phyloP scores from a whole-genome alignment of 2,888 invertebrate genomes.

The Therioaphis trifolii region DNA sequence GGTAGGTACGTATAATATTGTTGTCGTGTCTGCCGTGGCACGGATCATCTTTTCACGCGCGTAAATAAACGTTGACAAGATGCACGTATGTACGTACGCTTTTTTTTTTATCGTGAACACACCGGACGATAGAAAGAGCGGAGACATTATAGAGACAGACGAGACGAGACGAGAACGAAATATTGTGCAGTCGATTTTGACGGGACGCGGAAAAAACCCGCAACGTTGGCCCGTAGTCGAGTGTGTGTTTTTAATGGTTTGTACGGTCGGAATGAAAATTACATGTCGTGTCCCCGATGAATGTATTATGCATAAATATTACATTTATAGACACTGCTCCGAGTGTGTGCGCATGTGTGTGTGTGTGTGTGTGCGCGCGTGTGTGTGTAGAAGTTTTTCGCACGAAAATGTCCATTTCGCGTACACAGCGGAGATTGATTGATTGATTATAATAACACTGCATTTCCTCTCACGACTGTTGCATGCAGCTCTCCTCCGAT shows the following conservation, averaged over 20 bases:
- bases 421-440: constrained; percentile 3
- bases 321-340: too few relatives aligned
- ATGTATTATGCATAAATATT: too few relatives aligned
- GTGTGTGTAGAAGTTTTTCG: not conserved
- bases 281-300: too few relatives aligned
- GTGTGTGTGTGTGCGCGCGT: not conserved
- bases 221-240: too few relatives aligned
- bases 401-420: constrained; percentile 1
- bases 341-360: too few relatives aligned
- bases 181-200: not conserved
- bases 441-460: constrained; percentile 2
- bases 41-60: not conserved
- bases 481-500: too few relatives aligned
- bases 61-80: not conserved
- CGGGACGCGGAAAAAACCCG: too few relatives aligned
- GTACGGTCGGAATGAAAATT: too few relatives aligned
- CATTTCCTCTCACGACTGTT: too few relatives aligned
- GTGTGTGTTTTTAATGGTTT: too few relatives aligned
- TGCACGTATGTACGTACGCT: not conserved
- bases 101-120: too few relatives aligned
- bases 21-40: not conserved
- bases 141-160: not conserved
- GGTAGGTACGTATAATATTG: not conserved
- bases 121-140: too few relatives aligned
- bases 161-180: not conserved